Evolutionary conservation across 2,113 vertebrate genomes (phyloP).

Genomic region (Ammospiza nelsoni): DNA sequence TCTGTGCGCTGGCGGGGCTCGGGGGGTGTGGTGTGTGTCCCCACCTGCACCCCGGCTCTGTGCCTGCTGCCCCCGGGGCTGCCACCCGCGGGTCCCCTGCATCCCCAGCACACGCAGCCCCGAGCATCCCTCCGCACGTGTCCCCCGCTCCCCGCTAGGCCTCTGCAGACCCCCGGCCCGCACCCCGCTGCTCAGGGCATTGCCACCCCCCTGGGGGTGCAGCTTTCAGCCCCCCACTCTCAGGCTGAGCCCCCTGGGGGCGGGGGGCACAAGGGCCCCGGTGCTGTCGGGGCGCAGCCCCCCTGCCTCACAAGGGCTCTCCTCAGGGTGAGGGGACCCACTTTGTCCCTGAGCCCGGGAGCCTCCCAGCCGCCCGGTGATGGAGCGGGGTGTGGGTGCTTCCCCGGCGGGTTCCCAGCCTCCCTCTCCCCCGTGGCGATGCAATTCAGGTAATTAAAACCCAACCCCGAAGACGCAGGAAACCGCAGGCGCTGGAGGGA

Average conservation of each 20-base stretch:
- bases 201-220: background rate
- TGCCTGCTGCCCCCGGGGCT: background rate
- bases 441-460: conserved; percentile 67
- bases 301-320: background rate
- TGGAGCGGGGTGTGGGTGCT: background rate
- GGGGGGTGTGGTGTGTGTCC: background rate
- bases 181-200: background rate
- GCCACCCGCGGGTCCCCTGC: background rate
- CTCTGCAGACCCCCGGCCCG: background rate
- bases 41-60: background rate
- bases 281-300: background rate
- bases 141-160: background rate
- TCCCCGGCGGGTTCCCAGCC: conserved; percentile 19
- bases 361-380: background rate
- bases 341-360: background rate
- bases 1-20: background rate
- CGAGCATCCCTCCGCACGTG: background rate
- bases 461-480: conserved; percentile 44
- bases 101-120: background rate
- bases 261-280: background rate
- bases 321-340: background rate
- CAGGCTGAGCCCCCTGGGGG: background rate
- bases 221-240: background rate
- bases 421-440: conserved; percentile 36
- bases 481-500: conserved; percentile 43